Evolutionary conservation across 2,888 invertebrate species (phyloP), one percentile per base, ranked within the genome.

Genomic region (Crepidodera aurea): DNA sequence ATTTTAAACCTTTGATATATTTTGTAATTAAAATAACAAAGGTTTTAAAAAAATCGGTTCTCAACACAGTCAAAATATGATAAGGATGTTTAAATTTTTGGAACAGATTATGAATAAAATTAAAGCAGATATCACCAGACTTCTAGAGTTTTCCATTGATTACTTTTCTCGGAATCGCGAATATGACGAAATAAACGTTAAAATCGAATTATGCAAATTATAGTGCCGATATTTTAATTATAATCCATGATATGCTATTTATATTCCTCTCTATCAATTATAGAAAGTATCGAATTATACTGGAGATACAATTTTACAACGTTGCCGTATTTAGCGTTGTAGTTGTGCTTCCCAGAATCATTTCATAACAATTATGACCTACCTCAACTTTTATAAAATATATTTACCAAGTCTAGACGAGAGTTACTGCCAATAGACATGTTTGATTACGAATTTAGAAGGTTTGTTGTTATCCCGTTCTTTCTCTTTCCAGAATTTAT

Each of bases 231-330:
- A 37, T 16, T n/a, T 53, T 42, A 48, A 57, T 57, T 48, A 55
- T 42, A 55, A 55, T 55, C 13, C 46, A 2, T 22, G 56, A 53
- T 53, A 40, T 25, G 42, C 16, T 54, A 54, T 54, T 54, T 54
- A 42, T 54, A 54, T 32, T 54, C 54, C 18, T 13, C 29, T 29
- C 19, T 54, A 54, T 54, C 54, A 19, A 2, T 37, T 42, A 54
- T 54, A 54, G 54, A 54, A 54, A 54, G 54, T 32, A 54, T 54
- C 54, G 15, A 54, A 29, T 42, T 8, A 51, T 39, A 8, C 22
- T 51, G 39, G 8, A 39, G 15, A 15, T 12, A 37, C 25, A 39
- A 13, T 13, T 34, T 8, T 7, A 10, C 53, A 15, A 3, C 10
- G 53, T 53, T 53, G 53, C 18, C 53, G 25, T 4, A 15, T 25